A percentile compares a stretch with the other conserved stretches of the same genome.
Evolutionary conservation across 2,888 invertebrate genomes (phyloP).

Genomic region (Cybosia mesomella): DNA sequence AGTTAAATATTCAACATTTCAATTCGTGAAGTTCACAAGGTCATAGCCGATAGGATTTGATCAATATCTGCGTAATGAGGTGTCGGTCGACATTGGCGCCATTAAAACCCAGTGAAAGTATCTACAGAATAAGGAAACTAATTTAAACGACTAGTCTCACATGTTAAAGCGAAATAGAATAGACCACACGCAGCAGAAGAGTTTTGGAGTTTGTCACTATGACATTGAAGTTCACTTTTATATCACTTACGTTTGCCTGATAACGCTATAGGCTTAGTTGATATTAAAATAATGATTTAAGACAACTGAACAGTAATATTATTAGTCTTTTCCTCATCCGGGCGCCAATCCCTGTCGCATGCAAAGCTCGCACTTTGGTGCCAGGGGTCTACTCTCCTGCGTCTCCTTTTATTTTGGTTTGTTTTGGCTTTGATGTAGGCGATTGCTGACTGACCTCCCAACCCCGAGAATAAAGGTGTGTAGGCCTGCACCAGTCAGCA

Average conservation of each 20-base stretch:
- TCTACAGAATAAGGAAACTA: slow-evolving; percentile 67
- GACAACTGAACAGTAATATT: too few relatives aligned
- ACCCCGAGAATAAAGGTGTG: neutral
- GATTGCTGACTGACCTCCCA: neutral
- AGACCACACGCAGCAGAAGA: slow-evolving; percentile 58
- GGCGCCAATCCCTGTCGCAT: neutral
- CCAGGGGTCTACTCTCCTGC: too few relatives aligned
- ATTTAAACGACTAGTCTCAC: slow-evolving; percentile 70
- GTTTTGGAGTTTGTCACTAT: slow-evolving; percentile 35
- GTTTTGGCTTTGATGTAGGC: neutral
- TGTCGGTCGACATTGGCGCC: slow-evolving; percentile 69
- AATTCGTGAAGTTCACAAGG: slow-evolving; percentile 71
- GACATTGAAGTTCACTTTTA: slow-evolving; percentile 25
- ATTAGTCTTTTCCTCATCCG: too few relatives aligned
- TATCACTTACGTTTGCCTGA: slow-evolving; percentile 23
- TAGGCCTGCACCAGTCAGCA: neutral
- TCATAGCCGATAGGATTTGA: slow-evolving; percentile 69
- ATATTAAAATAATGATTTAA: neutral
- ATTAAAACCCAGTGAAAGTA: slow-evolving; percentile 72
- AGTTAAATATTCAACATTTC: slow-evolving; percentile 59
- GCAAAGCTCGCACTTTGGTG: neutral
- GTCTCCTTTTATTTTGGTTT: too few relatives aligned
- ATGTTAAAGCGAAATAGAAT: slow-evolving; percentile 55
- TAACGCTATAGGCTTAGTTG: neutral
- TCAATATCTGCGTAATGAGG: slow-evolving; percentile 78